Evolutionary conservation across 2,888 invertebrate species (phyloP), one percentile per base, ranked within the genome.

Genomic region (Nomada ruficornis): DNA sequence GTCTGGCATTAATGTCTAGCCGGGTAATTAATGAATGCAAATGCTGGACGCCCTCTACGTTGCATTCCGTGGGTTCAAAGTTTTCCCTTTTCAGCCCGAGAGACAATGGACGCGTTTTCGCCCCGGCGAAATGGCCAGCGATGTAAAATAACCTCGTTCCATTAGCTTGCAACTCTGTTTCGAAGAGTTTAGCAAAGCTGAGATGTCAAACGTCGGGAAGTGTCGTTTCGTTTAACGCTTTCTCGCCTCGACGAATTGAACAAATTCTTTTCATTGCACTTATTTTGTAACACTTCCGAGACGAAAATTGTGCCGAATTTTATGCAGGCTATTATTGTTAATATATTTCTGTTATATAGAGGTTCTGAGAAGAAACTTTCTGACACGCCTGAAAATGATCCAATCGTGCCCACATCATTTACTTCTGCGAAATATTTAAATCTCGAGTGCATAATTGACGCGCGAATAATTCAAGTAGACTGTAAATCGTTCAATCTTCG

Each of bases 1-100:
- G 57, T 13, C 23, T 20, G 57, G 59, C 29, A 29, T 71, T 70
- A 70, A 71, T 52, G 50, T 36, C 23, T 29, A 36, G 36, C 20
- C 7, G 11, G 20, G 70, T 50, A 60, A 71, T 71, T 71, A 71
- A 71, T 62, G 70, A 62, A 62, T 50, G 60, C 50, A 71, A 71
- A 71, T 50, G 47, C 50, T n/a, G 15, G 20, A 59, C 44, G 20
- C 57, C 23, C 20, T 26, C 26, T 23, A 3, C 15, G 44, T 59
- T 23, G 18, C 59, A n/a, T 59, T n/a, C 36, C 36, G 36, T 7
- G 36, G 7, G 52, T 29, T 59, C 15, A 2, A 13, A 60, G 70
- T n/a, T 71, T 62, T 52, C 60, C 47, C 20, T 71, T 50, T 29
- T 60, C 70, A 10, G 23, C 4, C 29, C 50, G 20, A 23, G 55